Conservation (phyloP, 2,113 vertebrate species). For the Struthidea cinerea region DNA sequence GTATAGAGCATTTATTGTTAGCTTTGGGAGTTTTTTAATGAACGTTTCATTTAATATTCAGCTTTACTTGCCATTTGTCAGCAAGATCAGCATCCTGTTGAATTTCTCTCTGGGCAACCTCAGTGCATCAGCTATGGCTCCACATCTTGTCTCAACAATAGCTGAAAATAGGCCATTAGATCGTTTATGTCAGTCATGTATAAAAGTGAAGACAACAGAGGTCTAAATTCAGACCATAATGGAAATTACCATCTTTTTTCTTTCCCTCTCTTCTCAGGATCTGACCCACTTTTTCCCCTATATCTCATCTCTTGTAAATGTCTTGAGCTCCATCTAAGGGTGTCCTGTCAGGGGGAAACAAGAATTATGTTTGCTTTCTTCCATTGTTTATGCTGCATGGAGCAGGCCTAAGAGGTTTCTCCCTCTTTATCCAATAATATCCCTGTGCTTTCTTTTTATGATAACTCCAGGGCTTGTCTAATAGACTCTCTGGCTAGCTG, state of each 20-base stretch:
- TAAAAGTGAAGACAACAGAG: neutral
- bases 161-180: neutral
- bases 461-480: neutral
- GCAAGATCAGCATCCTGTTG: conserved; percentile 16
- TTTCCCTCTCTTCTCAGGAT: neutral
- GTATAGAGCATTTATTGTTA: conserved; percentile 22
- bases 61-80: neutral
- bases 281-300: neutral
- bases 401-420: neutral
- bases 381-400: neutral
- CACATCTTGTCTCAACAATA: accelerated
- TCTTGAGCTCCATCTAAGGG: conserved; percentile 13
- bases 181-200: accelerated
- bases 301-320: neutral
- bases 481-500: neutral
- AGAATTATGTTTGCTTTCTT: conserved; percentile 24
- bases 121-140: neutral
- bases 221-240: neutral
- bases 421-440: neutral
- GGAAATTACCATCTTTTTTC: neutral
- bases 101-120: neutral
- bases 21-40: neutral
- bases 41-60: neutral
- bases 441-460: neutral
- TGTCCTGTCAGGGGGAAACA: conserved; percentile 7